Base-by-base conservation (phyloP, 1,140 invertebrate genomes). In the Nasonia giraulti region DNA sequence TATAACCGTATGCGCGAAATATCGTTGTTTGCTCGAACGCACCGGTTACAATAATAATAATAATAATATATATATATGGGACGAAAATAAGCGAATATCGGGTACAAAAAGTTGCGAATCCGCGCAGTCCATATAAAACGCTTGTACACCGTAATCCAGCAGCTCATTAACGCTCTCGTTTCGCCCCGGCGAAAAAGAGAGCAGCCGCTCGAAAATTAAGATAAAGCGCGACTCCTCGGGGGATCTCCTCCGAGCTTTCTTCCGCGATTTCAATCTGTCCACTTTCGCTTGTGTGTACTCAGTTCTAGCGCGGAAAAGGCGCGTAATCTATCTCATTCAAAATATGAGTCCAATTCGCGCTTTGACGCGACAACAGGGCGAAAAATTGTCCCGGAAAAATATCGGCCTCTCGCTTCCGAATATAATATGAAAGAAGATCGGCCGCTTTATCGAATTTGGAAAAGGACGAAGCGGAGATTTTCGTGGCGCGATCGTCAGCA, bases 401-500 rank as follows among this genome's bases (percentile, higher is more conserved):
- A 44, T 44, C 40, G 40, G 40, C 17, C 55, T n/a, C 6, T 17
- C 55, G 2, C 2, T 62, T 14, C 4, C 55, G 55, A 5, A 62
- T 62, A 62, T 62, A 20, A n/a, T n/a, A 62, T 62, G 74, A 20
- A 37, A 75, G 7, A 44, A 2, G 40, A 14, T 6, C 6, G 47
- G 69, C 44, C 37, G 17, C 47, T 73, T 73, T 80, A 73, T 80
- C 79, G 79, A 50, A 73, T 31, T n/a, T 27, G 17, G 40, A 27
- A 23, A 31, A 10, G 55, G 44, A 0, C 7, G 23, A n/a, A 7
- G 37, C 31, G 17, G 73, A 47, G 81, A 77, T 83, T 83, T 83
- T 83, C 73, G 40, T 14, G 1, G 75, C 40, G n/a, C 83, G 77
- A 80, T 80, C 40, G 40, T 44, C 83, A 80, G 83, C 83, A 84